phyloP scores from a whole-genome alignment of 1,140 invertebrate genomes.

The Chlorops oryzae region DNA sequence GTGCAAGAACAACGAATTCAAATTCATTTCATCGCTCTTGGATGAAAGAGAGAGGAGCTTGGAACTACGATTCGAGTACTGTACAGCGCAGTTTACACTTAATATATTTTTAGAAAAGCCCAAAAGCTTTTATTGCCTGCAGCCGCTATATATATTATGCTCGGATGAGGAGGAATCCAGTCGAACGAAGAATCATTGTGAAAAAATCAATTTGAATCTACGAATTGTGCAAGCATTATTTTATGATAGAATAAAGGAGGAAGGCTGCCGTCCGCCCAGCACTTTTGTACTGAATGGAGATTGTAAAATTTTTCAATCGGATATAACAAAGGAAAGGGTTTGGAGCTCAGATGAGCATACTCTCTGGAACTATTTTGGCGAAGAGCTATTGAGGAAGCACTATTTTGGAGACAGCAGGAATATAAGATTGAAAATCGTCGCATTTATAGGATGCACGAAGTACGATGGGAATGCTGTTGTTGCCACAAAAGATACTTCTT shows the following conservation, averaged over 20 bases:
- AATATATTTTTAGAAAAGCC: conserved; percentile 21
- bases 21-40: background rate
- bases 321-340: conserved; percentile 64
- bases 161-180: conserved; percentile 59
- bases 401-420: conserved; percentile 55
- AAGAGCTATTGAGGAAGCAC: conserved; percentile 69
- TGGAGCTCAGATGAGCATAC: conserved; percentile 68
- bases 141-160: conserved; percentile 70
- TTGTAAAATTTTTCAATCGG: conserved; percentile 65
- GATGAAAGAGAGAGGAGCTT: no score
- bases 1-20: background rate
- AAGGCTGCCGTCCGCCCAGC: conserved; percentile 65
- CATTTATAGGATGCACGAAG: conserved; percentile 80
- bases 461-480: conserved; percentile 59
- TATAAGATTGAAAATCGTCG: conserved; percentile 68
- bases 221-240: conserved; percentile 79
- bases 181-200: conserved; percentile 56
- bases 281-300: conserved; percentile 69
- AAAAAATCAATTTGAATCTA: conserved; percentile 69
- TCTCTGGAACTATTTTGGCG: conserved; percentile 78
- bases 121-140: conserved; percentile 47
- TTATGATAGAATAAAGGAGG: conserved; percentile 81
- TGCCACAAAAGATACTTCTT: conserved; percentile 56
- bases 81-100: conserved; percentile 19
- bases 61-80: conserved; percentile 22